Evolutionary conservation across 2,797 vertebrate species (phyloP), one percentile per base, ranked within the genome.

Genomic region (Oophaga sylvatica): DNA sequence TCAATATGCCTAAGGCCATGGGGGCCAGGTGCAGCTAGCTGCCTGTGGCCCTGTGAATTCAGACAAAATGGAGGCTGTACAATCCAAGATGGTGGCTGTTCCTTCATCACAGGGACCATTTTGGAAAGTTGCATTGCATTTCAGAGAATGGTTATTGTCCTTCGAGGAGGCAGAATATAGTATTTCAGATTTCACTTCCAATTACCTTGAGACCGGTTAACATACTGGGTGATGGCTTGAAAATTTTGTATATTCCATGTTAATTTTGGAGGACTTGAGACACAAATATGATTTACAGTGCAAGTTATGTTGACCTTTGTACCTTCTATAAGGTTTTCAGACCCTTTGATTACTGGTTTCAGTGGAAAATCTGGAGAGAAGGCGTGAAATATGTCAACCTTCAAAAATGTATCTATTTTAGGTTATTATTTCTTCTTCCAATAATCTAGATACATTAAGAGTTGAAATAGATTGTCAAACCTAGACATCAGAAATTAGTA

Each of bases 41-140:
- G 26, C 26, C 26, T 26, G 26, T 26, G 26, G 26, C 26, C 26
- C 26, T 26, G 26, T 26, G 26, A 26, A 26, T 26, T 26, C 26
- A 26, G 26, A 26, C 26, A 26, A 26, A 26, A 26, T 26, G 26
- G 26, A 26, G 26, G 26, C 26, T 26, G 26, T 26, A 26, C 26
- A 26, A 26, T 26, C 26, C 26, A 26, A 26, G 26, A 26, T 26
- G 26, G 26, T 26, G 26, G 26, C 26, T 26, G 26, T 26, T 26
- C 26, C 26, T 26, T 26, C 26, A 26, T 26, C 26, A 26, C 26
- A 26, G 26, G 26, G 26, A 17, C 41, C n/a, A 76, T 84, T 84
- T 26, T 20, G 75, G 31, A 65, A 85, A 16, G 48, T 70, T 41
- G 62, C 84, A 17, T 10, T 67, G 19, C 84, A 83, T 73, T 71